These are phyloP conservation scores for Pollenia angustigena DNA, from an alignment of 2,888 invertebrate species.

Conservation along the genomic window DNA sequence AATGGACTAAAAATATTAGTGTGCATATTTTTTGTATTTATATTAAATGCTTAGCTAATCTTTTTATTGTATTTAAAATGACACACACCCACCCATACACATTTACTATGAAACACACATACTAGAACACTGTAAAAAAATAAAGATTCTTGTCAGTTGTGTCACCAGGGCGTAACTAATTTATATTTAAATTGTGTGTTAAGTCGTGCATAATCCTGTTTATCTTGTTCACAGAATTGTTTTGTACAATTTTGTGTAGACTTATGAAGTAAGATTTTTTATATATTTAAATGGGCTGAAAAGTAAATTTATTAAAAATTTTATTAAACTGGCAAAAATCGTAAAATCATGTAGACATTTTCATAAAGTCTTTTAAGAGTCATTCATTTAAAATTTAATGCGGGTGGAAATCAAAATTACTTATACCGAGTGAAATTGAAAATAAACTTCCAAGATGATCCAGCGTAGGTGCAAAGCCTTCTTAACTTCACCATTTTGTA, in stretches of 20 bases:
- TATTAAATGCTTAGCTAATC: conserved; percentile 2
- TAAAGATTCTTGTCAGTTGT: conserved; percentile 44
- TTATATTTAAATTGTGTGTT: conserved; percentile 65
- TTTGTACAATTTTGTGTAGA: conserved; percentile 45
- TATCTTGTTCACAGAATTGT: conserved; percentile 55
- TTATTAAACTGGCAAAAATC: background rate
- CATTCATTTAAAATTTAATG: background rate
- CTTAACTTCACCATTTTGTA: too few species aligned
- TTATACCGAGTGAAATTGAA: too few species aligned
- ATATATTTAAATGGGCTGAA: background rate
- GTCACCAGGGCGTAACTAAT: conserved; percentile 60
- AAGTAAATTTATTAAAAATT: background rate
- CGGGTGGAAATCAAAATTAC: too few species aligned
- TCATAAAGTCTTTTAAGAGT: background rate
- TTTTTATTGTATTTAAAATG: conserved; percentile 1
- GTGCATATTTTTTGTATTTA: background rate
- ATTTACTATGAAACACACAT: background rate
- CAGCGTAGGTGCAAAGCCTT: too few species aligned
- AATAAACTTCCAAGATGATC: too few species aligned
- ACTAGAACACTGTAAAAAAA: background rate
- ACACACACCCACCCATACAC: background rate
- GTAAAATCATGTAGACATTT: background rate
- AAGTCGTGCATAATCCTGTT: conserved; percentile 60
- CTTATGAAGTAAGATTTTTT: conserved; percentile 26
- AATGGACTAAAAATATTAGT: too few species aligned